These are phyloP conservation scores for Chaetorhynchus papuensis DNA, from an alignment of 2,113 vertebrate species.

Conservation along the genomic window DNA sequence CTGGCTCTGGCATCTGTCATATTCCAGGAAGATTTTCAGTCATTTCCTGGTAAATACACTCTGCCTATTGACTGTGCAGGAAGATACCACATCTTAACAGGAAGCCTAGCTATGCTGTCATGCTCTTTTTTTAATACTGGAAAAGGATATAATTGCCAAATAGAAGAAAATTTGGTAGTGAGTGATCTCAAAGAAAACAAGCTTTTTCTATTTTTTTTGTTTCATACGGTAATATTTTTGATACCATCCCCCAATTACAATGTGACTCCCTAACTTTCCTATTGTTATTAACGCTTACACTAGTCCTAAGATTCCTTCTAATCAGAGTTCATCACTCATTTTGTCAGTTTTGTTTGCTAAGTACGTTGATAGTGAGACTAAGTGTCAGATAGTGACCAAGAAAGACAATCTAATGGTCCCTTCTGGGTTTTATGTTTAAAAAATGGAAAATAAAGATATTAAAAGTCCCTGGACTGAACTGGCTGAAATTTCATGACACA, in stretches of 20 bases:
- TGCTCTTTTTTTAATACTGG: not conserved
- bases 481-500: not conserved
- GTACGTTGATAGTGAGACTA: not conserved
- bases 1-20: not conserved
- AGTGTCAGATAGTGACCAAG: not conserved
- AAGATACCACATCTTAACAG: constrained; percentile 25
- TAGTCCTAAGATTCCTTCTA: not conserved
- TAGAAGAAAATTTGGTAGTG: constrained; percentile 9
- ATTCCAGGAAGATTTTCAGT: not conserved
- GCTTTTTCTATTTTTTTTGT: not conserved
- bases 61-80: not conserved
- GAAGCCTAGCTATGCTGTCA: constrained; percentile 12
- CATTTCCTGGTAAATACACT: constrained; percentile 25
- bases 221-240: constrained; percentile 19
- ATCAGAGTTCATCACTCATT: not conserved
- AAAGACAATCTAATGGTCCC: not conserved
- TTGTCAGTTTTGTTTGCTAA: not conserved
- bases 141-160: constrained; percentile 38
- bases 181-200: constrained; percentile 15
- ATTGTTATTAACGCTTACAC: not conserved
- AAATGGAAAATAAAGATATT: not conserved
- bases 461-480: not conserved
- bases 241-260: not conserved
- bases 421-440: not conserved
- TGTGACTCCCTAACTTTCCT: not conserved